Evolutionary conservation across 1,140 invertebrate genomes (phyloP), one percentile per base, ranked within the genome.

Genomic region (Atta texana): DNA sequence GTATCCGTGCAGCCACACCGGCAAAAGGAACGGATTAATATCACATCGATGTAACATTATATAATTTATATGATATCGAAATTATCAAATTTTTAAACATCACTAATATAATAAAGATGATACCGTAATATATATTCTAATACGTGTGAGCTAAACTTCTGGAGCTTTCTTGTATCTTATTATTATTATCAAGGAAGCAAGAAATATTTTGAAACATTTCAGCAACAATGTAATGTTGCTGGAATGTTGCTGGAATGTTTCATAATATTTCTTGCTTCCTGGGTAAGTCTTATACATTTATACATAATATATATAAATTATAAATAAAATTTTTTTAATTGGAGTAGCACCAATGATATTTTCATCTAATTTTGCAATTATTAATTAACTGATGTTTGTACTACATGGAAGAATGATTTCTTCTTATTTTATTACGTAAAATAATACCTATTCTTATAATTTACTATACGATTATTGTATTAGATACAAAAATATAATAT

Each of bases 351-450:
- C 14, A 28, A 28, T 69, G 1, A 31, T 55, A 31, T 1, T 24
- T 57, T 57, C 10, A 34, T 74, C 53, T 14, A 74, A 12, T 55
- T 74, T 55, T 34, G 31, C 7, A 21, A 24, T 68, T 68, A 21
- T 44, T 69, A 24, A 69, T 39, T 39, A 24, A 16, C n/a, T 24
- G 14, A 75, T 59, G 8, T 75, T 75, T 74, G 12, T 28, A 51
- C 2, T 0, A 6, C 1, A 21, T 51, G 1, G 2, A 75, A 59
- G 24, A 21, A 34, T 21, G 2, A 34, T n/a, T 31, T 31, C 7
- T 64, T n/a, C 53, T 51, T 51, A 21, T 74, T 74, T 18, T 53
- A 18, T 55, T 74, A 74, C 16, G 2, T 3, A 51, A 21, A 21
- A 44, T 74, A 57, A 34, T 57, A 16, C 0, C 0, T 74, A 55